Evolutionary conservation across 2,888 invertebrate species (phyloP).

Genomic region (Ceratothoa steindachneri): DNA sequence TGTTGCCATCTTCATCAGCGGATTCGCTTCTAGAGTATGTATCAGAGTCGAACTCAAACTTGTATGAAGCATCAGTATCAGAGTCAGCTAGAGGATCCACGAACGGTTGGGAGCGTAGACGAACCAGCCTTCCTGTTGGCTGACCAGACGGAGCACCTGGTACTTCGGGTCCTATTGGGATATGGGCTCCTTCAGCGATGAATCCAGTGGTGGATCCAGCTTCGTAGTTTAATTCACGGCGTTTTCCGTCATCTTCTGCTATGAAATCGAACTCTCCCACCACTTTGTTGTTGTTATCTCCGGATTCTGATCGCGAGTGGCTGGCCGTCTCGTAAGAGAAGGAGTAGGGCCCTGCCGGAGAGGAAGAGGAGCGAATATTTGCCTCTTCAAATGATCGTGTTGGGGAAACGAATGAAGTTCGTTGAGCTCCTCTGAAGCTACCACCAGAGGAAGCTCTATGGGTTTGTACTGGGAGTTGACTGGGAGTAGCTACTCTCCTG

Average conservation of each 20-base stretch:
- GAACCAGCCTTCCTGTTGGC: conserved; percentile 41
- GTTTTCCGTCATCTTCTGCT: conserved; percentile 48
- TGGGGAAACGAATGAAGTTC: conserved; percentile 8
- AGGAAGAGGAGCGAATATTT: conserved; percentile 30
- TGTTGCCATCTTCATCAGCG: conserved; percentile 43
- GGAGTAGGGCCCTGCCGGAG: conserved; percentile 30
- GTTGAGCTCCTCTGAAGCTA: not conserved
- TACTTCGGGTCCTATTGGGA: conserved; percentile 43
- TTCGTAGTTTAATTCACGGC: conserved; percentile 41
- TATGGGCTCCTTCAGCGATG: conserved; percentile 43
- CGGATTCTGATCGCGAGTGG: conserved; percentile 47
- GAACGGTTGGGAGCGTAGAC: conserved; percentile 32
- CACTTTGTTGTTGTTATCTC: conserved; percentile 46
- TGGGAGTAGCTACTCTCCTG: not conserved
- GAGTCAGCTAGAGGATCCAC: conserved; percentile 39
- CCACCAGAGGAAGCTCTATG: not conserved
- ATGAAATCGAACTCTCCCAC: conserved; percentile 48
- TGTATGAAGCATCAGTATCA: conserved; percentile 36
- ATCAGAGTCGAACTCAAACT: conserved; percentile 42
- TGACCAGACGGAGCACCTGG: conserved; percentile 44
- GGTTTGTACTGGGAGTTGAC: not conserved
- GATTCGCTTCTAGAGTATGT: conserved; percentile 39
- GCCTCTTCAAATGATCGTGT: conserved; percentile 33
- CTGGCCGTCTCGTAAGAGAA: conserved; percentile 48
- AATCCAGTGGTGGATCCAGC: conserved; percentile 47